These are phyloP conservation scores for Xylota segnis DNA, from an alignment of 2,888 invertebrate genomes.

Conservation along the genomic window DNA sequence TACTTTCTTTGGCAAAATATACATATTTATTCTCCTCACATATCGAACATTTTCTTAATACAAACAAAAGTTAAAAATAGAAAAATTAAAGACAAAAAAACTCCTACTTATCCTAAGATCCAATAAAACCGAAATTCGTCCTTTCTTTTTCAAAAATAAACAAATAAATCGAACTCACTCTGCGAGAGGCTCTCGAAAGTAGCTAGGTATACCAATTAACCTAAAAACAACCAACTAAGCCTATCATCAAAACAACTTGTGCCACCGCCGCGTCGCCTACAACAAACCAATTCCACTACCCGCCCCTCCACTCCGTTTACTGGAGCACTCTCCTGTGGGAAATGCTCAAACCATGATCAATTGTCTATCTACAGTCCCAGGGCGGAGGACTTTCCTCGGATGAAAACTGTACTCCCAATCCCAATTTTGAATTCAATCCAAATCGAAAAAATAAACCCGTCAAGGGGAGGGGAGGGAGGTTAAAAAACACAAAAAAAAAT, in stretches of 20 bases:
- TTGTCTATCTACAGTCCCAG: constrained; percentile 38
- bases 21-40: constrained; percentile 15
- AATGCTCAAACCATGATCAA: constrained; percentile 56
- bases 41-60: constrained; percentile 9
- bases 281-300: constrained; percentile 28
- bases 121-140: constrained; percentile 29
- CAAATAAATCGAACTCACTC: constrained; percentile 49
- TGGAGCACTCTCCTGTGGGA: constrained; percentile 41
- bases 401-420: constrained; percentile 29
- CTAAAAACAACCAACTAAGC: constrained; percentile 62
- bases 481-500: constrained; percentile 23
- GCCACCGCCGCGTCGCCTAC: no score
- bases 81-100: background rate
- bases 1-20: constrained; percentile 39
- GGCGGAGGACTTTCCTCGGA: constrained; percentile 8
- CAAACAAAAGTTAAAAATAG: constrained; percentile 22
- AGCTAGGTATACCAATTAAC: constrained; percentile 50
- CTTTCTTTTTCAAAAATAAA: constrained; percentile 53
- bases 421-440: constrained; percentile 71
- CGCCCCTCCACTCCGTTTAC: background rate
- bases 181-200: background rate
- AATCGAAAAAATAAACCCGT: constrained; percentile 47
- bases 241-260: constrained; percentile 65
- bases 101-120: constrained; percentile 8
- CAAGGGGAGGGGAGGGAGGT: background rate